A percentile compares a stretch with the other conserved stretches of the same genome.
phyloP scores from a whole-genome alignment of 2,113 vertebrate species.

The Lathamus discolor region DNA sequence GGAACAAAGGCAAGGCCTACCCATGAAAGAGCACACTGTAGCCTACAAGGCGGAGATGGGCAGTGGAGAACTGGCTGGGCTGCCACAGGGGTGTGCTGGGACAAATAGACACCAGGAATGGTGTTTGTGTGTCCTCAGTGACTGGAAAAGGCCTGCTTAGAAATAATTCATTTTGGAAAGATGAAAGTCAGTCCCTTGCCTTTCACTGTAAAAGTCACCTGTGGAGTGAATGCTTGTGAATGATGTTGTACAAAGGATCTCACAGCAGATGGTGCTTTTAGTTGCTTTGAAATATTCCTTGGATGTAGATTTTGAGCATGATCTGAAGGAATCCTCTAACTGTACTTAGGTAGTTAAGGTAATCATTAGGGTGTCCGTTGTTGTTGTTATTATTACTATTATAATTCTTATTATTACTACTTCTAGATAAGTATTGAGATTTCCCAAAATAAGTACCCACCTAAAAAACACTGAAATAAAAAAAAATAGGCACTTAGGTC shows the following conservation, averaged over 20 bases:
- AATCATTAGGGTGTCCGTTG: not conserved
- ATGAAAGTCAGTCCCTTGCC: not conserved
- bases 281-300: not conserved
- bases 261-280: not conserved
- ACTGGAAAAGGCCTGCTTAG: not conserved
- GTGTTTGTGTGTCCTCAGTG: not conserved
- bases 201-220: not conserved
- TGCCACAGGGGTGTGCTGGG: not conserved
- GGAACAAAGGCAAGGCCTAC: not conserved
- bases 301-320: not conserved
- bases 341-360: not conserved
- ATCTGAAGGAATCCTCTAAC: not conserved
- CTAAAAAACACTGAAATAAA: not conserved
- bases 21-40: accelerated
- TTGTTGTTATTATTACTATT: not conserved
- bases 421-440: not conserved
- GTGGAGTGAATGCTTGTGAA: not conserved
- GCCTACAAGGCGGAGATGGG: not conserved
- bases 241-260: not conserved
- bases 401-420: not conserved
- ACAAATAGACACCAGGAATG: not conserved
- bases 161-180: not conserved
- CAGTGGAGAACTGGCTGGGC: accelerated
- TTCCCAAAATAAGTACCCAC: not conserved
- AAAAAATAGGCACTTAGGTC: not conserved